Conservation (phyloP, 2,888 invertebrate species). For the Antheraea assamensis region DNA sequence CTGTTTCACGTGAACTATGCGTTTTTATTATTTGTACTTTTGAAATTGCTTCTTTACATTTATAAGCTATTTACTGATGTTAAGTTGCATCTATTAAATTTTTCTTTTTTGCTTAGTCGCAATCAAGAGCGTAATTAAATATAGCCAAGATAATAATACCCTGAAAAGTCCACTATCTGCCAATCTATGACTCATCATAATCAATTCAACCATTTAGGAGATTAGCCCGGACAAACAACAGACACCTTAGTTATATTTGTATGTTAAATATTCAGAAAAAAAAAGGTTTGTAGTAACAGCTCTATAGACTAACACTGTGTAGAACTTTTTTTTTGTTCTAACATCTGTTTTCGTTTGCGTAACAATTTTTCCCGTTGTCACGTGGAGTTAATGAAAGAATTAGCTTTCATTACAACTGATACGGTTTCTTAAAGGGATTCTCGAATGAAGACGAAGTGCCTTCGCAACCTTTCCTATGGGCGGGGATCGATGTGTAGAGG, state of each 20-base stretch:
- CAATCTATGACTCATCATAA: too few species aligned
- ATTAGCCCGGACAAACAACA: too few species aligned
- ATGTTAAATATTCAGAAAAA: neutral
- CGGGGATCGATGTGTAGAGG: constrained; percentile 62
- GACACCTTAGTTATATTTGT: neutral
- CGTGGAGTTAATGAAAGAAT: constrained; percentile 81
- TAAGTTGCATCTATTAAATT: too few species aligned
- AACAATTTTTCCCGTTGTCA: constrained; percentile 78
- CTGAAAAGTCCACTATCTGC: too few species aligned
- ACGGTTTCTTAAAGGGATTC: constrained; percentile 80
- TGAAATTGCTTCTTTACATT: too few species aligned
- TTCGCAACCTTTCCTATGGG: constrained; percentile 71
- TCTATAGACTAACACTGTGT: constrained; percentile 28
- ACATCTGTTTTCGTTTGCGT: constrained; percentile 70
- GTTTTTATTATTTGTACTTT: too few species aligned
- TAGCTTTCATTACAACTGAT: constrained; percentile 81
- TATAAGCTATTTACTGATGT: too few species aligned
- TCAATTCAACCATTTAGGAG: too few species aligned
- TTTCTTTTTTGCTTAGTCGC: too few species aligned
- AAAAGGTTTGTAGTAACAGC: constrained; percentile 25
- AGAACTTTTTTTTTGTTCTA: constrained; percentile 16
- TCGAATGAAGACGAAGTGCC: constrained; percentile 78
- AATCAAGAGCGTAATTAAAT: too few species aligned
- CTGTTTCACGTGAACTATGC: too few species aligned
- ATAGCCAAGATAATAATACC: too few species aligned